Conservation (phyloP, 2,113 vertebrate species). For the Pampusana beccarii region DNA sequence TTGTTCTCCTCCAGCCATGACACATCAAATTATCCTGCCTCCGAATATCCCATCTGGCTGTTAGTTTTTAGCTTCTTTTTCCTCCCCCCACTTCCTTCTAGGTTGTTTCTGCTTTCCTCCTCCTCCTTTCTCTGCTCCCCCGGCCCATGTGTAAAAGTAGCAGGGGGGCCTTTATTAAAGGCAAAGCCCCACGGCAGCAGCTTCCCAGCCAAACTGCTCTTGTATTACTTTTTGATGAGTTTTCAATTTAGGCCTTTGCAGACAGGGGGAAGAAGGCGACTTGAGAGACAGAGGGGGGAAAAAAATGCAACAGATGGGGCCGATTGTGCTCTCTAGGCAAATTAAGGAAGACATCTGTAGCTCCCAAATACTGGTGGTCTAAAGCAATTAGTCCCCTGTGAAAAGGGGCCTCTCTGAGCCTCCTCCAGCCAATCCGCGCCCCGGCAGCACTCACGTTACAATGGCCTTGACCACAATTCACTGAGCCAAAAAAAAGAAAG, state of each 20-base stretch:
- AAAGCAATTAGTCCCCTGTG: conserved; percentile 93
- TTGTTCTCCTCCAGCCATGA: conserved; percentile 72
- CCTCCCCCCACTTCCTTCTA: not conserved
- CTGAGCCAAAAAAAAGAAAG: conserved; percentile 86
- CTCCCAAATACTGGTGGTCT: conserved; percentile 90
- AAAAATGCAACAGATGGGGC: conserved; percentile 99
- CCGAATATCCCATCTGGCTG: conserved; percentile 92
- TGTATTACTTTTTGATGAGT: conserved; percentile 99
- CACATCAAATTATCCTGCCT: conserved; percentile 90
- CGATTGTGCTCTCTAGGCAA: conserved; percentile 97
- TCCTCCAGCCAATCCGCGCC: conserved; percentile 87
- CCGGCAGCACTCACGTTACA: conserved; percentile 90
- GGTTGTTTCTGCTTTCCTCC: conserved; percentile 76
- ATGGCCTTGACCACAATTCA: conserved; percentile 93
- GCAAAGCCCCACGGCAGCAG: conserved; percentile 84
- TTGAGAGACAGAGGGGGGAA: conserved; percentile 72
- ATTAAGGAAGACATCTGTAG: conserved; percentile 99
- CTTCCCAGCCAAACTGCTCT: conserved; percentile 93
- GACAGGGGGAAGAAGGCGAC: conserved; percentile 85
- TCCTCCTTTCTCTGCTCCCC: conserved; percentile 78
- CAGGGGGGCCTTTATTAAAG: conserved; percentile 88
- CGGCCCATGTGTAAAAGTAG: conserved; percentile 85
- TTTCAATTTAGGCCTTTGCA: conserved; percentile 94
- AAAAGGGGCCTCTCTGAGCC: conserved; percentile 89
- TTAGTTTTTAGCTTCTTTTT: conserved; percentile 77